Evolutionary conservation across 2,888 invertebrate genomes (phyloP).

Genomic region (Tachina fera): DNA sequence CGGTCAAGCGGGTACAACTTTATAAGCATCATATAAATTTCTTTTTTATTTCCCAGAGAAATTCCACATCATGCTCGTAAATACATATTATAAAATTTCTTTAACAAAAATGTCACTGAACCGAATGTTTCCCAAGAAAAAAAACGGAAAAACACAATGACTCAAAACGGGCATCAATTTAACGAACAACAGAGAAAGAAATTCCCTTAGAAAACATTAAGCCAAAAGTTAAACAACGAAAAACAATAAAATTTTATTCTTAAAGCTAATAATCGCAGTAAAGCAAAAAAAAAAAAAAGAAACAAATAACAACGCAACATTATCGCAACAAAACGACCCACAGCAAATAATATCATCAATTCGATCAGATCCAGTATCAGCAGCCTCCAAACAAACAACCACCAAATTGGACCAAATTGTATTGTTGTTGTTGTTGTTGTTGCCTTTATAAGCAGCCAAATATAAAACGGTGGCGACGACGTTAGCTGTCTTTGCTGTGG

Average conservation of each 20-base stretch:
- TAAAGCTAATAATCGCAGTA: slow-evolving; percentile 33
- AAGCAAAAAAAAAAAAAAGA: neutral
- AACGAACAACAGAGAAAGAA: slow-evolving; percentile 16
- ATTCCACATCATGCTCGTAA: slow-evolving; percentile 19
- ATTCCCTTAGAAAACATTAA: slow-evolving; percentile 55
- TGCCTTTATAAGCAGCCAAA: neutral
- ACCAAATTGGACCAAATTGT: slow-evolving; percentile 29
- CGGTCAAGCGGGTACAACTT: neutral
- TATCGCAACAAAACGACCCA: slow-evolving; percentile 30
- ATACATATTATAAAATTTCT: slow-evolving; percentile 30
- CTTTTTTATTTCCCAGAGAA: slow-evolving; percentile 26
- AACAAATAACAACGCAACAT: slow-evolving; percentile 19
- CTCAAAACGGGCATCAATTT: slow-evolving; percentile 27
- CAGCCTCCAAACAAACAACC: slow-evolving; percentile 14
- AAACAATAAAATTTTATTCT: slow-evolving; percentile 52
- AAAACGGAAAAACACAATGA: slow-evolving; percentile 2
- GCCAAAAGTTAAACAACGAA: slow-evolving; percentile 31
- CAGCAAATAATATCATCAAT: slow-evolving; percentile 55
- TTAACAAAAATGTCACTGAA: slow-evolving; percentile 52
- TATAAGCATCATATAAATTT: slow-evolving; percentile 31
- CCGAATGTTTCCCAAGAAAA: neutral
- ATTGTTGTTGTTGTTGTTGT: neutral
- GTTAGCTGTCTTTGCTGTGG: slow-evolving; percentile 59
- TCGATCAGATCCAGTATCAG: slow-evolving; percentile 53
- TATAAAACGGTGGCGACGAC: slow-evolving; percentile 47